These are phyloP conservation scores for Sturmia bella DNA, from an alignment of 2,888 invertebrate genomes.

Conservation along the genomic window DNA sequence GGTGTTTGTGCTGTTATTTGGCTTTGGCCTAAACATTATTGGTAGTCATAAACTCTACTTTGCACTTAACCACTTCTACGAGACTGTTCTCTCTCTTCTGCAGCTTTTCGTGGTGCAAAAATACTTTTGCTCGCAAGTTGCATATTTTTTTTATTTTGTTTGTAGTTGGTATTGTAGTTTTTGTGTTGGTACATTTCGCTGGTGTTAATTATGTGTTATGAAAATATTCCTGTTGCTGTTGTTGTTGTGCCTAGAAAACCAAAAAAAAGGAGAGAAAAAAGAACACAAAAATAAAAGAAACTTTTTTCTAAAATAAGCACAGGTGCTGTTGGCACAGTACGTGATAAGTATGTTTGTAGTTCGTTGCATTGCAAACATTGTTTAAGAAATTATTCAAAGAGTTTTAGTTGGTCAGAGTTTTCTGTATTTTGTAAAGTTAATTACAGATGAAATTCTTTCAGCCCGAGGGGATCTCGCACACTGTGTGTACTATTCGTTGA, in stretches of 20 bases:
- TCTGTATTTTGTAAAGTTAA: conserved; percentile 62
- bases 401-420: conserved; percentile 21
- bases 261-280: conserved; percentile 28
- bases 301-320: conserved; percentile 49
- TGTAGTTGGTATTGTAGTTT: conserved; percentile 34
- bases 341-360: not conserved
- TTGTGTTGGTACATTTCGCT: conserved; percentile 63
- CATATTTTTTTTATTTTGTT: conserved; percentile 36
- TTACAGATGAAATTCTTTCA: conserved; percentile 64
- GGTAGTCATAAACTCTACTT: conserved; percentile 59
- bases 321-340: conserved; percentile 46
- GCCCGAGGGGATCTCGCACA: conserved; percentile 60
- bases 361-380: conserved; percentile 1
- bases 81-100: not conserved
- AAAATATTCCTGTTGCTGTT: conserved; percentile 50
- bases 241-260: conserved; percentile 36
- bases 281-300: conserved; percentile 6
- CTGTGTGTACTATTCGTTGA: conserved; percentile 34
- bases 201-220: conserved; percentile 78
- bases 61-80: conserved; percentile 11
- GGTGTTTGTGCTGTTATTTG: conserved; percentile 58
- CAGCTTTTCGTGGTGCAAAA: not conserved
- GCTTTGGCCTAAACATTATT: conserved; percentile 68
- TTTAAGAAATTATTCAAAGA: conserved; percentile 51
- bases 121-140: conserved; percentile 10